Conservation (phyloP, 2,113 vertebrate species). For the Scomber colias region DNA sequence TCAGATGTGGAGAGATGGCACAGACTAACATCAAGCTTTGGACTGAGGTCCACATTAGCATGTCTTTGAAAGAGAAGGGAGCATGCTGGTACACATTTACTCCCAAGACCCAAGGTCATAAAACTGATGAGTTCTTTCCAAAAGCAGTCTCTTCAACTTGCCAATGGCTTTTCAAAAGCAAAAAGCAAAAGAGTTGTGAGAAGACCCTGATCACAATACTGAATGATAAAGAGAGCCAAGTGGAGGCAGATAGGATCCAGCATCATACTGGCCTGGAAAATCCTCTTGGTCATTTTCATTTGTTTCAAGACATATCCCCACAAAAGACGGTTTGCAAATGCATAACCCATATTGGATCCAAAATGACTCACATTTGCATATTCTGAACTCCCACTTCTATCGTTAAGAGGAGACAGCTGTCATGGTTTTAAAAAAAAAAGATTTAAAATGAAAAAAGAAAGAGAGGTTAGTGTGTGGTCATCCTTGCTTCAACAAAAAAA, state of each 20-base stretch:
- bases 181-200: constrained; percentile 25
- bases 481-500: too few relatives aligned
- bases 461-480: too few relatives aligned
- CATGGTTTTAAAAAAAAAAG: neutral
- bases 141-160: constrained; percentile 37
- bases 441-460: neutral
- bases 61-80: constrained; percentile 67
- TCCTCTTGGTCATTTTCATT: neutral
- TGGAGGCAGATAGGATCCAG: neutral
- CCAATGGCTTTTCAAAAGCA: constrained; percentile 31
- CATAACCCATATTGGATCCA: neutral
- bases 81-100: constrained; percentile 37
- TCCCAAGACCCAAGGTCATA: constrained; percentile 31
- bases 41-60: constrained; percentile 67
- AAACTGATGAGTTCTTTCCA: constrained; percentile 30
- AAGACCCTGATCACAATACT: constrained; percentile 36
- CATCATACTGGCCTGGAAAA: neutral
- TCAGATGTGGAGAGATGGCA: constrained; percentile 64
- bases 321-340: neutral
- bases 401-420: neutral
- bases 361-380: neutral
- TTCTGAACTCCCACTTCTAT: neutral
- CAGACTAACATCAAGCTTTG: constrained; percentile 67
- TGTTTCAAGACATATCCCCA: neutral
- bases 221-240: constrained; percentile 20